Base-by-base conservation (phyloP, 2,888 invertebrate species). In the Koerneria pararmatus region DNA sequence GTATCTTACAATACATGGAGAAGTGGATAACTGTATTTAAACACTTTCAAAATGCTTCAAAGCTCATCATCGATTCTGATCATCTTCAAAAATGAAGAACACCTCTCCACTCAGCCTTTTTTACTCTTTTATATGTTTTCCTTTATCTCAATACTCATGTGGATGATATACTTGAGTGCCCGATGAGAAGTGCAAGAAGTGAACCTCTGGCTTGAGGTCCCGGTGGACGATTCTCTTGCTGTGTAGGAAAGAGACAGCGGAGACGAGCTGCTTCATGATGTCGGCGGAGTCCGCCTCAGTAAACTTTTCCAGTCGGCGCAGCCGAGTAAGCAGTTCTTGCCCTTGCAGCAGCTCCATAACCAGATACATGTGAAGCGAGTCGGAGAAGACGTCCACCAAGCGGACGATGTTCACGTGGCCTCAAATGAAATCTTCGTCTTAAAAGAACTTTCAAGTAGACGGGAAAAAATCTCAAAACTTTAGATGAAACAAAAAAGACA, bases 171-270 rank as follows among this genome's bases (percentile, higher is more conserved):
- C n/a, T n/a, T n/a, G n/a, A n/a, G n/a, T n/a, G n/a, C n/a, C n/a
- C n/a, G n/a, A n/a, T n/a, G n/a, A n/a, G 2, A 2, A 15, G 6
- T 3, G 22, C 5, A 3, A 22, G 8, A 8, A 19, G 37, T 64
- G n/a, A 8, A 90, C 91, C 88, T 94, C 95, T 0, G 95, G 95
- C 85, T 95, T 97, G 22, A 97, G 87, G 85, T 95, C 95, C 35
- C 95, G 86, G 84, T 97, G 95, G 64, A 93, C 93, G 54, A 93
- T 90, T 22, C 90, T 89, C 65, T 89, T 87, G 29, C 88, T 86
- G 85, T 95, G 95, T 88, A 95, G 90, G 84, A 90, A 92, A 35
- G 88, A 86, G 27, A 95, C 89, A 59, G 93, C 94, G 22, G 89
- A 87, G 0, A 91, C 90, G 53, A 95, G 86, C 84, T 93, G 80